Conservation (phyloP, 2,113 vertebrate genomes). For the Camelus dromedarius region DNA sequence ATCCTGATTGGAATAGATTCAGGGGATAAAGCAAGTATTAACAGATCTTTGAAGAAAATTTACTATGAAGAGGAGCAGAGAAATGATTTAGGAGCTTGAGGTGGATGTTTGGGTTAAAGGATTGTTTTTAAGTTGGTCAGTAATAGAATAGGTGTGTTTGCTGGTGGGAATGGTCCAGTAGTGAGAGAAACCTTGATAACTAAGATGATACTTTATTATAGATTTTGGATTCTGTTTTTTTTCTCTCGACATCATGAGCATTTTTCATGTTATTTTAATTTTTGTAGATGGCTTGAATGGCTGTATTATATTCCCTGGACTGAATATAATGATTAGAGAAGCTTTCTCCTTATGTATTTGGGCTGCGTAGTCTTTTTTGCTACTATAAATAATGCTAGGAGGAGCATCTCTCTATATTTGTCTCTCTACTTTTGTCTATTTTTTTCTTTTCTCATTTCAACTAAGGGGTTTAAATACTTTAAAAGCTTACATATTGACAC, state of each 20-base stretch:
- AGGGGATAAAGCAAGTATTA: background rate
- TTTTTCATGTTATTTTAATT: slow-evolving; percentile 4
- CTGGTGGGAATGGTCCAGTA: background rate
- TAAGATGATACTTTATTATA: background rate
- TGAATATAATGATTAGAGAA: background rate
- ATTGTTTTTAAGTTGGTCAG: background rate
- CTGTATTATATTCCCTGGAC: background rate
- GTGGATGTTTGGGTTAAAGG: background rate
- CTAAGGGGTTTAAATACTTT: slow-evolving; percentile 18
- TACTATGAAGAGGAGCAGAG: background rate
- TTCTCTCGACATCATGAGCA: background rate
- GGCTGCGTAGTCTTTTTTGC: background rate
- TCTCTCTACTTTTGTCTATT: background rate
- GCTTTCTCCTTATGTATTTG: background rate
- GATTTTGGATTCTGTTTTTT: background rate
- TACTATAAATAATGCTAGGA: background rate
- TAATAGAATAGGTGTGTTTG: background rate
- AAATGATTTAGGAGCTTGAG: background rate
- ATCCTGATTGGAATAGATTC: background rate
- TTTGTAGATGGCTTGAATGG: background rate
- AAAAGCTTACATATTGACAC: background rate
- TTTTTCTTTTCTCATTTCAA: slow-evolving; percentile 25
- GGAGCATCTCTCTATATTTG: background rate
- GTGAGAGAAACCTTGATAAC: background rate
- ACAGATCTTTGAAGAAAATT: background rate